phyloP scores from a whole-genome alignment of 2,797 vertebrate genomes.

The Hephaestus fuliginosus region DNA sequence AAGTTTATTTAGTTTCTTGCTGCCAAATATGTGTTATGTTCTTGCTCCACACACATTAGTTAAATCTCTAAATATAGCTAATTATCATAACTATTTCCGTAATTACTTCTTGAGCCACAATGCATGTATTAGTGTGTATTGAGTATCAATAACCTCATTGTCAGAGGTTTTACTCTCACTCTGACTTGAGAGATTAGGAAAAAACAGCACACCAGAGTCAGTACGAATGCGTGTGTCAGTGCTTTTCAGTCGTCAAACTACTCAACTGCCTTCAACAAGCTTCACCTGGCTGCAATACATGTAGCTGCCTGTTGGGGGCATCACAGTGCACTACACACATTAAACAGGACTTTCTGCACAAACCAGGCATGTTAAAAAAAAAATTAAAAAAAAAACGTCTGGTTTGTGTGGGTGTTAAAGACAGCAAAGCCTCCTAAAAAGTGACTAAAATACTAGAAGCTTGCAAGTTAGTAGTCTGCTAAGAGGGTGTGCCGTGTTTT shows the following conservation, averaged over 20 bases:
- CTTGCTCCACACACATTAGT: not conserved
- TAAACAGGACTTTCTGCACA: constrained; percentile 28
- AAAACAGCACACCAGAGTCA: constrained; percentile 33
- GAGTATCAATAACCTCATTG: not conserved
- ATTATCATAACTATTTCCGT: not conserved
- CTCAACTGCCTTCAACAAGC: not conserved
- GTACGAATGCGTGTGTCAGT: constrained; percentile 27
- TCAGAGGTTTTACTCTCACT: constrained; percentile 9
- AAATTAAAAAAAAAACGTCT: not conserved
- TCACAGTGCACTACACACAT: constrained; percentile 12
- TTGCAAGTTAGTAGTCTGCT: constrained; percentile 47
- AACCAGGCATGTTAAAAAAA: constrained; percentile 27
- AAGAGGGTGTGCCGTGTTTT: constrained; percentile 18
- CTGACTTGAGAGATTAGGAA: constrained; percentile 14
- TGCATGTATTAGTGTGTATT: constrained; percentile 4
- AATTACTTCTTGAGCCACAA: not conserved
- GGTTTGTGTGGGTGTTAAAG: constrained; percentile 42
- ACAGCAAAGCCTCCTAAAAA: constrained; percentile 8
- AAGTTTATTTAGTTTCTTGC: not conserved
- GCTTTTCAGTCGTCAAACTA: constrained; percentile 26
- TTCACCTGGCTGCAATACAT: constrained; percentile 41
- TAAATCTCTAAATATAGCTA: not conserved
- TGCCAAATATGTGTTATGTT: not conserved
- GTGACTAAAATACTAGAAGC: constrained; percentile 16
- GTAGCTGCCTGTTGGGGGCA: constrained; percentile 31